Evolutionary conservation across 2,888 invertebrate genomes (phyloP), one percentile per base, ranked within the genome.

Genomic region (Shargacucullia verbasci): DNA sequence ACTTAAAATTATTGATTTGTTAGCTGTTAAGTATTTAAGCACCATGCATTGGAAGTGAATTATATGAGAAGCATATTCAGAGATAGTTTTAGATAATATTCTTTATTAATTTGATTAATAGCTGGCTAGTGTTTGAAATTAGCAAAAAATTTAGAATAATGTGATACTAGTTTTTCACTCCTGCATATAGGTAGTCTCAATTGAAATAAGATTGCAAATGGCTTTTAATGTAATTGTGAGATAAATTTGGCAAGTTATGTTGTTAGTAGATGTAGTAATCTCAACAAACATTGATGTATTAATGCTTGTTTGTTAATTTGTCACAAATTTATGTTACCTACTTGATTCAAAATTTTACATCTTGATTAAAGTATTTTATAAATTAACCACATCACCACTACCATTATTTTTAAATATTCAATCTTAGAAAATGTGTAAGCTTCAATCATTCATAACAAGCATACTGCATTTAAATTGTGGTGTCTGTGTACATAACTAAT

Each of bases 381-480:
- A 29, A 27, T 27, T 7, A 27, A 29, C 9, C 2, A 9, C 29
- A 29, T 13, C 15, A 67, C 31, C 38, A 25, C 9, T 44, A 41
- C 48, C 14, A 41, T 55, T 47, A 40, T 39, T 47, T 48, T 34
- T n/a, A n/a, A 11, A 34, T 29, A 40, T 45, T 35, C 29, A 25
- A 31, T 46, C 12, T 10, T 50, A 50, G 25, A 43, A 61, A 48
- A 38, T 69, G 33, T 63, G n/a, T 63, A 63, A 40, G 48, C 34
- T 48, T 38, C 27, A 27, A 41, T 46, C 34, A 14, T 49, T 41
- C 40, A 47, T 40, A 59, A 31, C 29, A 40, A 41, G 48, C 40
- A 12, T 56, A 20, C 48, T 70, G 66, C 67, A 67, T 67, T 67
- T 67, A 70, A 48, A 49, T 64, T 59, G 53, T 64, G 45, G 70